A percentile compares a stretch with the other conserved stretches of the same genome.
Evolutionary conservation across 2,113 vertebrate genomes (phyloP).

Genomic region (Clupea harengus): DNA sequence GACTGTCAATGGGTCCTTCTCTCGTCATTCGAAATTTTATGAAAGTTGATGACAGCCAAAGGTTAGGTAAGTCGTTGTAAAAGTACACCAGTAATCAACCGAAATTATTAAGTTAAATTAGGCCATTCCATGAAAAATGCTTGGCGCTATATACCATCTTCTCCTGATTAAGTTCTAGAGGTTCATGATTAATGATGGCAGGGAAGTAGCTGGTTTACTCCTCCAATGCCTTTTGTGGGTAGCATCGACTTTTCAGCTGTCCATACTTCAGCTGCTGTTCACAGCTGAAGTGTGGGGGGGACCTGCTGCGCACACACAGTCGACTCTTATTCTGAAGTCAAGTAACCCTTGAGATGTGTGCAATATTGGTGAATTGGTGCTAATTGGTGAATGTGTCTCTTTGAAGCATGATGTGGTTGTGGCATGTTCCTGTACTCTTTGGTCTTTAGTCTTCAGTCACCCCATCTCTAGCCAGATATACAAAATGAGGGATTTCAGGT

Average conservation of each 20-base stretch:
- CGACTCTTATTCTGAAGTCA: neutral
- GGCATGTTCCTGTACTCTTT: neutral
- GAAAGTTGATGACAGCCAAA: neutral
- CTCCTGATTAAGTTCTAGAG: too few species aligned
- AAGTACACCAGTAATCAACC: neutral
- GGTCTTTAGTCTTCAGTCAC: neutral
- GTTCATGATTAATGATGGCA: neutral
- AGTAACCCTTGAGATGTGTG: too few species aligned
- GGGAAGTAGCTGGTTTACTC: neutral
- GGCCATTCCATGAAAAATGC: neutral
- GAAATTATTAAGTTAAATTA: neutral
- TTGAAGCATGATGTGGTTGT: neutral
- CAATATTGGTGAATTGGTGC: too few species aligned
- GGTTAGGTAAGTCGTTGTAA: neutral
- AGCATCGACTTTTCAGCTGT: neutral
- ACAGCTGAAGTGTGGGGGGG: neutral
- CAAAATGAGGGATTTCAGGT: neutral
- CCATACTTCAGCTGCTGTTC: neutral
- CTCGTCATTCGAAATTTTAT: neutral
- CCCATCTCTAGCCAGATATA: neutral
- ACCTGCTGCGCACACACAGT: neutral
- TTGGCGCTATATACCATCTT: too few species aligned
- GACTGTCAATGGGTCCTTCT: neutral
- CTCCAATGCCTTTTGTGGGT: neutral
- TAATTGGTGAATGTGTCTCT: too few species aligned